These are phyloP conservation scores for Tigriopus californicus DNA, from an alignment of 2,888 invertebrate species.

Conservation along the genomic window DNA sequence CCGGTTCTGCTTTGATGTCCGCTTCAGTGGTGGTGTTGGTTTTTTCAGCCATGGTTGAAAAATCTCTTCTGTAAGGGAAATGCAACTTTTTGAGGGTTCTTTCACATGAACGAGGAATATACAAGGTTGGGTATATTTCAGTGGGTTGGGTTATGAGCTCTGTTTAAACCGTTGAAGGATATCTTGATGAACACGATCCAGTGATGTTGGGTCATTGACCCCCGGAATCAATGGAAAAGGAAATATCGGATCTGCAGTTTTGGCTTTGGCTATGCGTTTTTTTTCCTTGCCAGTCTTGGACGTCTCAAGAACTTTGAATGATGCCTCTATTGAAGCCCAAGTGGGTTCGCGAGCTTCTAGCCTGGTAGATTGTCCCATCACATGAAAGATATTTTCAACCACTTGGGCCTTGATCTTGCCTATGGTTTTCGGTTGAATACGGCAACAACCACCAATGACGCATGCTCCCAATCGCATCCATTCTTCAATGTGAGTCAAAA, in stretches of 20 bases:
- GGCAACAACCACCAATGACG: slow-evolving; percentile 80
- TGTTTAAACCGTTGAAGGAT: too few species aligned
- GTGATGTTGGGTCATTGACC: too few species aligned
- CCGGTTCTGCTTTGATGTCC: neutral
- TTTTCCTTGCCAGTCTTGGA: too few species aligned
- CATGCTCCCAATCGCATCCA: slow-evolving; percentile 65
- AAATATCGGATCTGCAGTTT: too few species aligned
- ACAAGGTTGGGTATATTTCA: neutral
- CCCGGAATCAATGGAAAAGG: too few species aligned
- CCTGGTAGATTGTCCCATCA: neutral
- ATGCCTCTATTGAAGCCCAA: too few species aligned
- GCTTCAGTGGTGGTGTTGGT: neutral
- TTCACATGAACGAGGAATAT: neutral
- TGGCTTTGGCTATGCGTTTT: too few species aligned
- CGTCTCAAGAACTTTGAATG: too few species aligned
- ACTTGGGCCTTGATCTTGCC: slow-evolving; percentile 47
- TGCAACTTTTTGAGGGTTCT: neutral
- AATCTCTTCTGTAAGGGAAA: neutral
- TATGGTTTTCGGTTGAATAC: slow-evolving; percentile 63
- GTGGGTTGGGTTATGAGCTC: too few species aligned
- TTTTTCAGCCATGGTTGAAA: too few species aligned
- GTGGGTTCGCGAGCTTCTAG: too few species aligned
- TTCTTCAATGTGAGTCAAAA: slow-evolving; percentile 41
- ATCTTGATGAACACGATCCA: too few species aligned
- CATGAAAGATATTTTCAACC: neutral